A percentile compares a stretch with the other conserved stretches of the same genome.
phyloP scores from a whole-genome alignment of 2,797 vertebrate genomes.

The Coluber constrictor region DNA sequence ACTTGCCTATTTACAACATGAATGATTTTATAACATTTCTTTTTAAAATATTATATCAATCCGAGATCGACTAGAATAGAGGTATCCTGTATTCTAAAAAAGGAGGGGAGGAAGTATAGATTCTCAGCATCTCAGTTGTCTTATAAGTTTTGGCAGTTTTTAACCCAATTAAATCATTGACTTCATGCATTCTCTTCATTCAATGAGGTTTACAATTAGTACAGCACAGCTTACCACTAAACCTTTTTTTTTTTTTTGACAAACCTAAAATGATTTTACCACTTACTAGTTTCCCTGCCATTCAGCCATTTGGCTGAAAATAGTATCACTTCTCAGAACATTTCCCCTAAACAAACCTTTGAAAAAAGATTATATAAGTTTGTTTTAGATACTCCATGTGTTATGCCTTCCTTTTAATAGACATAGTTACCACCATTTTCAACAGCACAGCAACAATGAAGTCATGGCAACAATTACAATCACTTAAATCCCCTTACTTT shows the following conservation, averaged over 20 bases:
- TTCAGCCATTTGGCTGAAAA: neutral
- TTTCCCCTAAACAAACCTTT: neutral
- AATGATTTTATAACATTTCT: slow-evolving; percentile 21
- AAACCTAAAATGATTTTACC: neutral
- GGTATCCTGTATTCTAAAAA: slow-evolving; percentile 55
- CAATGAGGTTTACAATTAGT: slow-evolving; percentile 47
- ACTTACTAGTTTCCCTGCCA: neutral
- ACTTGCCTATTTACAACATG: neutral
- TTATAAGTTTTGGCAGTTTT: slow-evolving; percentile 19
- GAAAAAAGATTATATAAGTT: neutral
- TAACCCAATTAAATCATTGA: slow-evolving; percentile 3
- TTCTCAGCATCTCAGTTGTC: neutral
- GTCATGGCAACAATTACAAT: neutral
- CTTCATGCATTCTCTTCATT: slow-evolving; percentile 18
- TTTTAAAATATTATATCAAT: slow-evolving; percentile 15
- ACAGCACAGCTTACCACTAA: slow-evolving; percentile 38
- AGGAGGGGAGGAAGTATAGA: neutral
- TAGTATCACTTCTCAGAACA: neutral
- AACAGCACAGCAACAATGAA: neutral
- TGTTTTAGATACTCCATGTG: neutral
- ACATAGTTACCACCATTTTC: neutral
- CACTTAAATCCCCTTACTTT: neutral
- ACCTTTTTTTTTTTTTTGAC: neutral
- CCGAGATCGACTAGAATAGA: slow-evolving; percentile 28
- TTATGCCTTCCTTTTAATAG: neutral